Base-by-base conservation (phyloP, 2,797 vertebrate species). In the Acanthurus leucopareius region DNA sequence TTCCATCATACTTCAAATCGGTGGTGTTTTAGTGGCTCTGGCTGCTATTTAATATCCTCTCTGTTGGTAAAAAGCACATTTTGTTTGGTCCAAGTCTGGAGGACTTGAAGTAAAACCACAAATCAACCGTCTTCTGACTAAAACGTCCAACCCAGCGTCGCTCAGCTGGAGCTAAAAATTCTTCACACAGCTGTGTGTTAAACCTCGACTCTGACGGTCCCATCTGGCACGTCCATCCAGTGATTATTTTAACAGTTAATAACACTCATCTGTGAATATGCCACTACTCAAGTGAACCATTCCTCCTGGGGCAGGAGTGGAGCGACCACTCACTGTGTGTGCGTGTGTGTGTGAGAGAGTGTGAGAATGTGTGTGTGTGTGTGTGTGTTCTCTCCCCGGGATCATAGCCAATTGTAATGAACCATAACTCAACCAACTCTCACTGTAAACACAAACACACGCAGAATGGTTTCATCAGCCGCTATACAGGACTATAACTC, bases 261-360 rank as follows among this genome's bases (percentile, higher is more conserved):
- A 80, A 79, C 47, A 80, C 77, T 87, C 93, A 93, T 94, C 80
- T 94, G 92, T 95, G 93, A 93, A 95, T 93, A 92, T 57, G 69
- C 73, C 93, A 92, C 91, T 14, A 74, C 82, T 82, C 81, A 75
- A 79, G 75, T 90, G 84, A 87, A 86, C 84, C 84, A 79, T 87
- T 25, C 25, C 25, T 91, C 88, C 89, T 90, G 81, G 82, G 80
- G 86, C 61, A 66, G 80, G 86, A 84, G 80, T 87, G 88, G 88
- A 90, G 82, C 63, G 92, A 94, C 91, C 92, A 77, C 84, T 91
- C 92, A 93, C 91, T 93, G 90, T 93, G 93, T 91, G 90, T 77
- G 68, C 32, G 40, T 63, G 58, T 57, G 49, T 25, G 60, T 17
- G 65, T 17, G 63, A 60, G 22, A 49, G 56, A 10, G 72, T 77